Evolutionary conservation across 2,113 vertebrate species (phyloP).

Genomic region (Gallinago undulata): DNA sequence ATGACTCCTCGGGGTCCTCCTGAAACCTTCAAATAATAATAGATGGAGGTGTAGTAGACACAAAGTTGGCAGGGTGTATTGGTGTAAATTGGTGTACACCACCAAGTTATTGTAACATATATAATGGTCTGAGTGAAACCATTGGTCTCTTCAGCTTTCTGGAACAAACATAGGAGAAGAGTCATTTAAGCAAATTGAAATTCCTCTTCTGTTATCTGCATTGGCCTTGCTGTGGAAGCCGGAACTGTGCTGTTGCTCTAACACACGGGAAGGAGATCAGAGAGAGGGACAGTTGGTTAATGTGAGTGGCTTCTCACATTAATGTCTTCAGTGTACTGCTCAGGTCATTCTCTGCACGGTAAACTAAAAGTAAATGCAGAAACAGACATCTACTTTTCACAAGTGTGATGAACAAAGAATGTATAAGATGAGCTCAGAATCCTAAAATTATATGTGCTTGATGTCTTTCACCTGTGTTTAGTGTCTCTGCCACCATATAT

Average conservation of each 20-base stretch:
- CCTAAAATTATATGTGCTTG: not conserved
- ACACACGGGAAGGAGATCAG: accelerated
- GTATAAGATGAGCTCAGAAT: not conserved
- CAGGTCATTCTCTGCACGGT: not conserved
- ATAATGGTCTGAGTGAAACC: not conserved
- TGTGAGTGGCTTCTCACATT: not conserved
- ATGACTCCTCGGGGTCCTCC: not conserved
- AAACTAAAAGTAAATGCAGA: not conserved
- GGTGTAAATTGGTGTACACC: too few species aligned
- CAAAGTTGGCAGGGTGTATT: accelerated
- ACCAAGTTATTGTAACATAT: not conserved
- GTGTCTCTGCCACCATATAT: not conserved
- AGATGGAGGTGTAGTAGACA: accelerated
- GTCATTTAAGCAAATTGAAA: not conserved
- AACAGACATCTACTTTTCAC: not conserved
- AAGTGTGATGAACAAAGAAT: not conserved
- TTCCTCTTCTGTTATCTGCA: not conserved
- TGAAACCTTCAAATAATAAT: not conserved
- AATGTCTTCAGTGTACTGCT: accelerated
- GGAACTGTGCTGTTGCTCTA: not conserved
- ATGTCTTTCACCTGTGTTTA: not conserved
- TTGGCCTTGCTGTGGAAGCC: not conserved
- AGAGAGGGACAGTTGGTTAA: not conserved
- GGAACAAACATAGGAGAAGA: not conserved
- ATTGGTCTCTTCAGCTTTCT: not conserved